Evolutionary conservation across 2,113 vertebrate genomes (phyloP).

Genomic region (Apteryx owenii): DNA sequence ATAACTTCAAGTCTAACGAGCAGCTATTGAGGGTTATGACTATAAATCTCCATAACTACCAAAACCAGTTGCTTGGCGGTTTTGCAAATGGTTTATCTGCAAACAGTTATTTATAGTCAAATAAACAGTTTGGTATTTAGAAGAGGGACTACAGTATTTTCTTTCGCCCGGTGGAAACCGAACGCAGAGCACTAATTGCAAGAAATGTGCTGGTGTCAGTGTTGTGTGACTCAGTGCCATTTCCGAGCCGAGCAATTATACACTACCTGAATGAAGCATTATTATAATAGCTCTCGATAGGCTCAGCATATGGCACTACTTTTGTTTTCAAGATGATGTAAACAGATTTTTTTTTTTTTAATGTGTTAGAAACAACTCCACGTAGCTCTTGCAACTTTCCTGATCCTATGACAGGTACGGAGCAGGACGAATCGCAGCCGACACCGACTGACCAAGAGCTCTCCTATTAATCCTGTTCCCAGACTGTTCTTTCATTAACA

Average conservation of each 20-base stretch:
- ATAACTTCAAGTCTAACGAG: conserved; percentile 49
- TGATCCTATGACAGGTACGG: neutral
- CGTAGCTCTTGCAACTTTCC: neutral
- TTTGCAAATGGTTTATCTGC: conserved; percentile 45
- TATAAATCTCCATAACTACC: conserved; percentile 27
- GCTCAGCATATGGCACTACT: conserved; percentile 65
- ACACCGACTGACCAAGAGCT: neutral
- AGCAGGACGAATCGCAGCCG: neutral
- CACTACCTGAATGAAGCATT: conserved; percentile 58
- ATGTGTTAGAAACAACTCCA: conserved; percentile 40
- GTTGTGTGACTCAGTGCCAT: conserved; percentile 64
- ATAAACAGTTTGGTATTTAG: conserved; percentile 44
- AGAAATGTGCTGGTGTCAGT: conserved; percentile 66
- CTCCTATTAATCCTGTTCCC: neutral
- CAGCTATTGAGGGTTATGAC: conserved; percentile 24
- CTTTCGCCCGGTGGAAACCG: conserved; percentile 56
- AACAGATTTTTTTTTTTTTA: neutral
- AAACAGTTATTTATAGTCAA: conserved; percentile 55
- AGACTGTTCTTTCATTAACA: neutral
- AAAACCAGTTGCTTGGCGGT: conserved; percentile 23
- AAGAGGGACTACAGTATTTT: conserved; percentile 11
- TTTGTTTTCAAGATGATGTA: conserved; percentile 60
- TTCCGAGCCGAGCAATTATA: conserved; percentile 61
- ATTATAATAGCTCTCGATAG: conserved; percentile 54
- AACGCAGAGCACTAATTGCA: conserved; percentile 57